Base-by-base conservation (phyloP, 2,888 invertebrate species). In the Podotricha telesiphe region DNA sequence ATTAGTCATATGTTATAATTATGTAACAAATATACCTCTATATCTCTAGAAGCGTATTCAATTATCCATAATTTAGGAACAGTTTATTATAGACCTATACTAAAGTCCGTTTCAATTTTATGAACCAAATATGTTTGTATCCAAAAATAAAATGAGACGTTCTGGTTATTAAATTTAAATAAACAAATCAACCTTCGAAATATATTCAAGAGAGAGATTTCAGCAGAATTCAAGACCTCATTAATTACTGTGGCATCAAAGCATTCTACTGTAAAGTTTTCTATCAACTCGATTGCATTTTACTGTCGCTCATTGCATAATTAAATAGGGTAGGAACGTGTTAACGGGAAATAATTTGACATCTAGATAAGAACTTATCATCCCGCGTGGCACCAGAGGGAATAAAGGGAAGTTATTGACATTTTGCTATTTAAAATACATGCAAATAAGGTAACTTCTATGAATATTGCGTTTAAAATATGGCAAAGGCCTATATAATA, bases 291-390 rank as follows among this genome's bases (percentile, higher is more conserved):
- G 67, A 51, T 62, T 64, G 70, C 67, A 70, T 67, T 63, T 64
- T 63, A 47, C 58, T 53, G 70, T 59, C 63, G 50, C 63, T 56
- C 69, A 59, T 59, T 59, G 69, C 58, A 67, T 67, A 72, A 72
- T 67, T 61, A 69, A 65, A 67, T 62, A 61, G 65, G 61, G 34
- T 22, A 45, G 55, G 64, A 48, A 59, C 59, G 42, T 42, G 42
- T 59, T 45, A 59, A 45, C n/a, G 65, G 65, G 48, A 65, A 42
- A 58, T 67, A 47, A 53, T 47, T 45, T 58, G 63, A 64, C 63
- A 45, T 59, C 59, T 67, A 71, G 59, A 51, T 28, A 55, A 71
- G 64, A 69, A 61, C 63, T 40, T 63, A 65, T 68, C 64, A 45
- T 22, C 64, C 67, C 53, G 64, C 53, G 51, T 64, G 48, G 48